These are phyloP conservation scores for Doryteuthis pealeii DNA, from an alignment of 1,140 invertebrate genomes.

Conservation along the genomic window DNA sequence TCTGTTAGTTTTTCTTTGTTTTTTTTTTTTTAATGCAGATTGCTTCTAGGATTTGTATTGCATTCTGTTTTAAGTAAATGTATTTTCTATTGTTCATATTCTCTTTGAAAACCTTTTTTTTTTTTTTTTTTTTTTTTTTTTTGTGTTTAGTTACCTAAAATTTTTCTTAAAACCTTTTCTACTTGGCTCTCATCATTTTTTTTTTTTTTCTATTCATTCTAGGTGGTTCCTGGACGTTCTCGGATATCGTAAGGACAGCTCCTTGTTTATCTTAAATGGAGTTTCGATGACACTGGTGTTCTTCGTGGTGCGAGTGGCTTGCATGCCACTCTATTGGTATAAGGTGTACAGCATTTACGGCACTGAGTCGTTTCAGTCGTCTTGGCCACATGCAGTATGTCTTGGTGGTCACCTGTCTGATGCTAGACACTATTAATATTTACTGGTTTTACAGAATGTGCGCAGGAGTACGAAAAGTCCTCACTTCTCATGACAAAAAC, in stretches of 20 bases:
- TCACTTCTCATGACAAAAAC: constrained; percentile 16
- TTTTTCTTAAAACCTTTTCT: no score
- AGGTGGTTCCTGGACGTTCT: constrained; percentile 54
- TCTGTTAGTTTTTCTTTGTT: no score
- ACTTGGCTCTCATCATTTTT: no score
- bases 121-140: no score
- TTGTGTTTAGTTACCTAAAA: no score
- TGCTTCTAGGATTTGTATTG: no score
- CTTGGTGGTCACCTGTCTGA: constrained; percentile 47
- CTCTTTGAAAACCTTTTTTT: no score
- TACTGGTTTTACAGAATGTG: constrained; percentile 56
- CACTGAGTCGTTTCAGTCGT: constrained; percentile 40
- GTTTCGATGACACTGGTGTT: constrained; percentile 53
- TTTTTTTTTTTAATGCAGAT: no score
- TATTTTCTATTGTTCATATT: no score
- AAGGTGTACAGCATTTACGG: constrained; percentile 49
- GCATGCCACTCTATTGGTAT: constrained; percentile 52
- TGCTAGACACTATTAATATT: constrained; percentile 53
- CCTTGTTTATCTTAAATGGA: constrained; percentile 49
- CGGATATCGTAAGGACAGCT: constrained; percentile 42
- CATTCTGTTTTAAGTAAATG: no score
- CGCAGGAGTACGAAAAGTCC: constrained; percentile 41
- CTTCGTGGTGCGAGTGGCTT: constrained; percentile 48
- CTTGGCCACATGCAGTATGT: constrained; percentile 47
- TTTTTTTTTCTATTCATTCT: constrained; percentile 21